phyloP scores from a whole-genome alignment of 2,113 vertebrate genomes.

The Dasypus novemcinctus region DNA sequence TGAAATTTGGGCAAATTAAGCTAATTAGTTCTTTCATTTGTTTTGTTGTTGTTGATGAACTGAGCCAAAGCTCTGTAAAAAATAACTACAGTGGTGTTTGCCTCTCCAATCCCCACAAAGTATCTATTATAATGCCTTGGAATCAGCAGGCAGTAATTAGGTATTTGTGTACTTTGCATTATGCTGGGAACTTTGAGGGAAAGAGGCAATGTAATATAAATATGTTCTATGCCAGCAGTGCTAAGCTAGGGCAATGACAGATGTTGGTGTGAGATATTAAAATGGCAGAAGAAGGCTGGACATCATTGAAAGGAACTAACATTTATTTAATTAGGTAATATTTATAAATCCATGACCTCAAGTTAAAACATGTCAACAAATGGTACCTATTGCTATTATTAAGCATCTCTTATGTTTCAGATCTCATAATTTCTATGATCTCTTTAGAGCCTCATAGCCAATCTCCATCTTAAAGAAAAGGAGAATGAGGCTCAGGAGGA shows the following conservation, averaged over 20 bases:
- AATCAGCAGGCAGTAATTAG: no score
- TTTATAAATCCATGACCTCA: no score
- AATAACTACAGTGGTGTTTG: no score
- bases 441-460: background rate
- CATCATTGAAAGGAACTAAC: background rate
- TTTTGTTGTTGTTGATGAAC: background rate
- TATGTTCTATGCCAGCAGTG: background rate
- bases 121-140: no score
- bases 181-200: background rate
- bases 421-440: no score
- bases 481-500: background rate
- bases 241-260: background rate
- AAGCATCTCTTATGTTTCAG: no score
- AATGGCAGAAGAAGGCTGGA: no score
- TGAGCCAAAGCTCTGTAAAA: background rate
- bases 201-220: background rate
- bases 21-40: background rate
- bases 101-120: no score
- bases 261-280: background rate
- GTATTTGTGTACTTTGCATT: background rate
- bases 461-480: background rate
- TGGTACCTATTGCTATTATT: background rate
- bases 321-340: background rate
- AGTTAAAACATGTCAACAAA: background rate
- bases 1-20: constrained; percentile 34